A percentile compares a stretch with the other conserved stretches of the same genome.
These are phyloP conservation scores for Papilio protenor DNA, from an alignment of 2,888 invertebrate species.

Conservation along the genomic window DNA sequence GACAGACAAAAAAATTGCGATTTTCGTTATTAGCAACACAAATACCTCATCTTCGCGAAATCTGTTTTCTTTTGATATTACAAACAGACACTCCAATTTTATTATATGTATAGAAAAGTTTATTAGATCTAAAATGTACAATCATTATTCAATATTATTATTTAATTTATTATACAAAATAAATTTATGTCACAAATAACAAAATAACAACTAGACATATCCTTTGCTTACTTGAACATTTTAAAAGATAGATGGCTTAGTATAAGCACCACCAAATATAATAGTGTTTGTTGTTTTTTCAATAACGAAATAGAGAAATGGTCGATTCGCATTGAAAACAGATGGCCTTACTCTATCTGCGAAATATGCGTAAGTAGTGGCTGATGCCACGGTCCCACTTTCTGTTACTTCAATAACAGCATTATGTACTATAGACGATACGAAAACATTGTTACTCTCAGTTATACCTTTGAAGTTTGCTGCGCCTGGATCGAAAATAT, in stretches of 20 bases:
- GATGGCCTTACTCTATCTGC: constrained; percentile 83
- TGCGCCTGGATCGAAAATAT: constrained; percentile 83
- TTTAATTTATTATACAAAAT: neutral
- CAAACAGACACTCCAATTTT: no score
- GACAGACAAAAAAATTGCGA: no score
- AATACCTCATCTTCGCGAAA: no score
- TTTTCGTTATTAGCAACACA: no score
- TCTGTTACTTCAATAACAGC: constrained; percentile 89
- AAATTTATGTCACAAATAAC: neutral
- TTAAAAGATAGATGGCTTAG: constrained; percentile 67
- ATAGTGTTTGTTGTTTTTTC: constrained; percentile 85
- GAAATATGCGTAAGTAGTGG: constrained; percentile 78
- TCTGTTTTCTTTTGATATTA: no score
- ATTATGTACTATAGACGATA: constrained; percentile 87
- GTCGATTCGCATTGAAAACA: constrained; percentile 85
- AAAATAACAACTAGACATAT: neutral
- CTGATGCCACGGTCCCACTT: constrained; percentile 88
- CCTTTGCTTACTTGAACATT: neutral
- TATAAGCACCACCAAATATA: constrained; percentile 85
- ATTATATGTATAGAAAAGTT: no score
- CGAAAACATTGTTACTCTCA: constrained; percentile 73
- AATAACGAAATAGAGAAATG: constrained; percentile 87
- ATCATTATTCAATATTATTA: no score
- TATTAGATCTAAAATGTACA: no score
- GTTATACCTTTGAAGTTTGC: constrained; percentile 84